Evolutionary conservation across 1,140 invertebrate species (phyloP), one percentile per base, ranked within the genome.

Genomic region (Frieseomelitta varia): DNA sequence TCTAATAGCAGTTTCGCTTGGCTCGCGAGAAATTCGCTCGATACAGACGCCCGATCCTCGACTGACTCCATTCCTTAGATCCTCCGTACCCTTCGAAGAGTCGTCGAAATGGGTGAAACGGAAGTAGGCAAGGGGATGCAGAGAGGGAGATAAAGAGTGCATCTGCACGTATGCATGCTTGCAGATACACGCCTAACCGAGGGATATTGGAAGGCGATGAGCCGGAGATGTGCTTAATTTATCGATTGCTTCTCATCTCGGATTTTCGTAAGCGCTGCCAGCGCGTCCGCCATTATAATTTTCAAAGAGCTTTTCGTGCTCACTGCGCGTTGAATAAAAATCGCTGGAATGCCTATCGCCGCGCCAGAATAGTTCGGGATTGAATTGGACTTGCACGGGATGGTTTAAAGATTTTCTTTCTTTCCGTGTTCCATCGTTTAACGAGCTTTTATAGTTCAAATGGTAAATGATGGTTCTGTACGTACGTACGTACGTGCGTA

Each of bases 11-110:
- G 53, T 83, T 86, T 53, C 68, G 73, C 21, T 78, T 86, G 61
- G 75, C 74, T 67, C 79, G 27, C 30, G 39, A 12, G 78, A 79
- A 72, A 80, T 69, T 87, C 86, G 83, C 72, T 87, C 84, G 84
- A 85, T 81, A 75, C 47, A 61, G 17, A 14, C 21, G n/a, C 47
- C 8, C 27, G 10, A 0, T 30, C 12, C 27, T 47, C 39, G 21
- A 8, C 19, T 39, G 19, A 17, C 58, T 56, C 77, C 80, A 21
- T 80, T 71, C 83, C 69, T 78, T 55, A 56, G 17, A 51, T 58
- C 27, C 24, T 47, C 21, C 14, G 24, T 55, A 15, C 17, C 39
- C 58, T 58, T 30, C 76, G 47, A 75, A 83, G 67, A 21, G 69
- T 81, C 30, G 78, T 87, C 79, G 76, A 84, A 72, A 82, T 53